A percentile compares a stretch with the other conserved stretches of the same genome.
These are phyloP conservation scores for Danaus melanippus DNA, from an alignment of 1,140 invertebrate species.

Conservation along the genomic window DNA sequence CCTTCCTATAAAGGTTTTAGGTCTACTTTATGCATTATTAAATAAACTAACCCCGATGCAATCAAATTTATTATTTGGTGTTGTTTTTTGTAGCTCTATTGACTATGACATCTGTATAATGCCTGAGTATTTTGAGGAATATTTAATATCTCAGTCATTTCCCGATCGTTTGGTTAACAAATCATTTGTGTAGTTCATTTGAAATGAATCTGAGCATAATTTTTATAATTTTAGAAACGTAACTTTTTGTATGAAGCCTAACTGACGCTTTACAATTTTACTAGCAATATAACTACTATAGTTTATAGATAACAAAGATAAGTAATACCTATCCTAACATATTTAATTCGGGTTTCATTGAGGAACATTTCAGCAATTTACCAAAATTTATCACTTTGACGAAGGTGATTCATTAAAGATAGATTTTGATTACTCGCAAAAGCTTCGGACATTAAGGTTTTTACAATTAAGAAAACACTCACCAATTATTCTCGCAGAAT, in stretches of 20 bases:
- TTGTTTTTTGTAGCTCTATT: not conserved
- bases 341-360: conserved; percentile 1
- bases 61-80: conserved; percentile 1
- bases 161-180: too few species aligned
- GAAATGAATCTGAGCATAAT: too few species aligned
- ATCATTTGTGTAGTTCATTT: too few species aligned
- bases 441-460: too few species aligned
- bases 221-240: too few species aligned
- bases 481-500: conserved; percentile 11
- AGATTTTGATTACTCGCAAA: too few species aligned
- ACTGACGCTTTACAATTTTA: too few species aligned
- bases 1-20: too few species aligned
- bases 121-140: not conserved
- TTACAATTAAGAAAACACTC: too few species aligned
- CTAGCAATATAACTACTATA: not conserved
- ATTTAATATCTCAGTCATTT: conserved; percentile 4
- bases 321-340: not conserved
- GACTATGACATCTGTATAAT: not conserved
- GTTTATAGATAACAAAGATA: conserved; percentile 2
- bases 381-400: conserved; percentile 15
- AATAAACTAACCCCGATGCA: not conserved
- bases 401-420: conserved; percentile 16
- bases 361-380: conserved; percentile 5
- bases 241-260: not conserved
- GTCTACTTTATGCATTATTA: not conserved